These are phyloP conservation scores for Craniophora ligustri DNA, from an alignment of 2,888 invertebrate genomes.

Conservation along the genomic window DNA sequence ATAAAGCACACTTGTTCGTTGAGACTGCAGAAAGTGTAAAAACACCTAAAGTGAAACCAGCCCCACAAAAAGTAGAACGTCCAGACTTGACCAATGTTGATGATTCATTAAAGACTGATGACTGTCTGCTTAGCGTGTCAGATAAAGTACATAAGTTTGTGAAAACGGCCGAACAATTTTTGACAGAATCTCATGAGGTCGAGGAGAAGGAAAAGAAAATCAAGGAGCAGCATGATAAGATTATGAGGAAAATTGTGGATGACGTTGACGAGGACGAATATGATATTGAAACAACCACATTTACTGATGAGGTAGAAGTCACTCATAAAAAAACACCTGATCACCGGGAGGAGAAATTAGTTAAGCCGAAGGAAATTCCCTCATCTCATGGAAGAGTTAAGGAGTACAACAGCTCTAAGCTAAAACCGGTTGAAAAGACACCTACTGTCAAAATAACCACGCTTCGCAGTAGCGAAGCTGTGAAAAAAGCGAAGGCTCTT, in stretches of 20 bases:
- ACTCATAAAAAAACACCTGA: slow-evolving; percentile 41
- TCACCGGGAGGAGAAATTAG: slow-evolving; percentile 53
- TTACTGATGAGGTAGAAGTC: slow-evolving; percentile 39
- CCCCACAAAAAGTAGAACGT: slow-evolving; percentile 76
- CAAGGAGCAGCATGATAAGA: slow-evolving; percentile 83
- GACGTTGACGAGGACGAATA: slow-evolving; percentile 61
- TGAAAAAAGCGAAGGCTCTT: slow-evolving; percentile 91
- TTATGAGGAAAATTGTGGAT: slow-evolving; percentile 75
- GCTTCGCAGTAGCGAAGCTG: slow-evolving; percentile 89
- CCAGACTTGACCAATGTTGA: slow-evolving; percentile 88
- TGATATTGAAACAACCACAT: slow-evolving; percentile 51
- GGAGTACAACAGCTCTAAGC: slow-evolving; percentile 61
- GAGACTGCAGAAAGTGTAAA: slow-evolving; percentile 89
- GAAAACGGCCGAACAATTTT: slow-evolving; percentile 88
- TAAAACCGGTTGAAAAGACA: slow-evolving; percentile 65
- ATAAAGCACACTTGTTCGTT: slow-evolving; percentile 90
- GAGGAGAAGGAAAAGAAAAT: slow-evolving; percentile 79
- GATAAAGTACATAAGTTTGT: slow-evolving; percentile 91
- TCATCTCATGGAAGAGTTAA: slow-evolving; percentile 67
- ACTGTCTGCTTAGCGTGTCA: slow-evolving; percentile 90
- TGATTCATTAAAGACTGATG: slow-evolving; percentile 88
- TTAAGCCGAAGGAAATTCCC: slow-evolving; percentile 66
- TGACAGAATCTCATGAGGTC: slow-evolving; percentile 70
- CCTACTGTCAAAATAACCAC: slow-evolving; percentile 78
- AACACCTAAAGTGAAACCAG: slow-evolving; percentile 72